phyloP scores from a whole-genome alignment of 1,140 invertebrate species.

The Laupala kohalensis region DNA sequence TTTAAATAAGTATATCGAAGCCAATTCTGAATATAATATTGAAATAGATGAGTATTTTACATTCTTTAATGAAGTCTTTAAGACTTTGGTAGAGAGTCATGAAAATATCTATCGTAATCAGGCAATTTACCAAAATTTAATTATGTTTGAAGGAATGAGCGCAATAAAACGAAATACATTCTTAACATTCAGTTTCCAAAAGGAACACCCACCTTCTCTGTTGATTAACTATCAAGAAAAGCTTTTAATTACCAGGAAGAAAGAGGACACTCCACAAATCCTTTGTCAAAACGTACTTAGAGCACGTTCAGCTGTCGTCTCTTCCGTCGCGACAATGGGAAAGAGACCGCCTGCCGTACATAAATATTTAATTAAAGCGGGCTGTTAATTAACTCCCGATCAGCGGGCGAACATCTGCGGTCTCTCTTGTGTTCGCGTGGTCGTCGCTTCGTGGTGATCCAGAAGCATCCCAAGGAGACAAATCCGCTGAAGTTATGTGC shows the following conservation, averaged over 20 bases:
- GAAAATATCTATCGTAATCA: no score
- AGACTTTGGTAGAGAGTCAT: no score
- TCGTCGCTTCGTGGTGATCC: background rate
- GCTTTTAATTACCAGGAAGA: background rate
- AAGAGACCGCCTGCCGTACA: background rate
- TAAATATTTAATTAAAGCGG: background rate
- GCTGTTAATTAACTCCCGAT: background rate
- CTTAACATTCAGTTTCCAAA: no score
- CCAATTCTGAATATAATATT: no score
- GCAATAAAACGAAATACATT: no score
- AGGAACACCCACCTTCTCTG: no score
- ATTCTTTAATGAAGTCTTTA: no score
- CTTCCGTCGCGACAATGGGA: background rate
- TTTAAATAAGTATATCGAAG: no score
- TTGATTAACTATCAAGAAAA: background rate
- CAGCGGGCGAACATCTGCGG: background rate
- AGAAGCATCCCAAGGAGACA: background rate
- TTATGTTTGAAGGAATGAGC: no score
- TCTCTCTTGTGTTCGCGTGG: no score
- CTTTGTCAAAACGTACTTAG: background rate
- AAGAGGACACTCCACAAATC: background rate
- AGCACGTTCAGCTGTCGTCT: background rate
- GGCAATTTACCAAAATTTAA: no score
- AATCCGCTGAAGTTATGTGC: background rate
- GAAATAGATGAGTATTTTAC: no score